Percentiles rank a stretch among this genome's conserved stretches.
Conservation (phyloP, 2,888 invertebrate genomes). For the Caenorhabditis japonica region DNA sequence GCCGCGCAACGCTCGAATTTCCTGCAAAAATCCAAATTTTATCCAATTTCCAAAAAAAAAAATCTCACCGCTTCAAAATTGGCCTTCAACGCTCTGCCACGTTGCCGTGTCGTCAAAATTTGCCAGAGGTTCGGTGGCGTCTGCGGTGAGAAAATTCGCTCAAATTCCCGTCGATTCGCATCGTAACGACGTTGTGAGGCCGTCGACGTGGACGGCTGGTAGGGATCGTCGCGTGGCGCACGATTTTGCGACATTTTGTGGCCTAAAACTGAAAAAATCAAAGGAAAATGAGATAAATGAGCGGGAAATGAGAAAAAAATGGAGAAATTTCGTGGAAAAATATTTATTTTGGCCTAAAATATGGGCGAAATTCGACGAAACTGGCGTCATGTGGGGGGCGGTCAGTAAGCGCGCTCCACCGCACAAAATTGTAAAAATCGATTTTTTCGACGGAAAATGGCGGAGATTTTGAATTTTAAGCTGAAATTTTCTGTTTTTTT, state of each 20-base stretch:
- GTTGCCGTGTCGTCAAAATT: constrained; percentile 3
- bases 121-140: constrained; percentile 7
- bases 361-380: constrained; percentile 15
- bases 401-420: constrained; percentile 22
- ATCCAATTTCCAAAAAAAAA: background rate
- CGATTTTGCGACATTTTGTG: constrained; percentile 3
- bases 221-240: constrained; percentile 9
- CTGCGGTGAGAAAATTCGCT: background rate
- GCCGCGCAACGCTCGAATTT: background rate
- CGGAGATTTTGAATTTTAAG: too few species aligned
- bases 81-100: background rate
- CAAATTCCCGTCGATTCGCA: constrained; percentile 9
- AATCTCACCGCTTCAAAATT: background rate
- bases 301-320: background rate
- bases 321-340: constrained; percentile 1
- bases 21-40: constrained; percentile 7
- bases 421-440: background rate
- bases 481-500: too few species aligned
- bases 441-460: constrained; percentile 1
- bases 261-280: constrained; percentile 1
- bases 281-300: background rate
- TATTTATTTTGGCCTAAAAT: constrained; percentile 27
- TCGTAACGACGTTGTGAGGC: constrained; percentile 2
- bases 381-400: background rate
- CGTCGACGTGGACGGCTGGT: constrained; percentile 27